Base-by-base conservation (phyloP, 2,888 invertebrate genomes). In the Philopedon plagiatum region DNA sequence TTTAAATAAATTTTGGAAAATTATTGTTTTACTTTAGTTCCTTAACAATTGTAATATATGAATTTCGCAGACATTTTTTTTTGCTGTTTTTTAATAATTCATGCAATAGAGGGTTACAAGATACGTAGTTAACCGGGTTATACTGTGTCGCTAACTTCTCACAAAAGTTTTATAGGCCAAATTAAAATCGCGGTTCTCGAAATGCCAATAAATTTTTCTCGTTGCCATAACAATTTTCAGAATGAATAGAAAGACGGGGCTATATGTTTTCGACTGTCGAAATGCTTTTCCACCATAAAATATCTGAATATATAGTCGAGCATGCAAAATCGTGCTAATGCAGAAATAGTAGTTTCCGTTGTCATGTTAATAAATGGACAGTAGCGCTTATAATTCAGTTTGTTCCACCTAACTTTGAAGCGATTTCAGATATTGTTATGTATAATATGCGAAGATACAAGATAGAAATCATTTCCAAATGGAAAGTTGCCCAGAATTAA, bases 291-390 rank as follows among this genome's bases (percentile, higher is more conserved):
- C 69, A 73, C 75, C 62, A 75, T 77, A 76, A 76, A 78, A 77
- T 74, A 73, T 73, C 75, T 69, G 72, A 76, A 74, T 75, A 76
- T 75, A 77, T 76, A 73, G 72, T 77, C 71, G 67, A 73, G 75
- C 76, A 78, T 76, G 72, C 76, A 77, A 78, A 80, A 77, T 77
- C 76, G 71, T 75, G 74, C 76, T 77, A 77, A 78, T 78, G 74
- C 75, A 74, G 72, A 75, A 76, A 78, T 76, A 75, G 68, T 68
- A 69, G 75, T 64, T 73, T 70, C 75, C 34, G 41, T 65, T 57
- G 60, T 26, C 41, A 32, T 54, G 51, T 18, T 18, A 54, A 54
- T 54, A 9, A 15, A 29, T 13, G 29, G 9, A 32, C 51, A 29
- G 15, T 54, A 18, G 51, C 9, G 51, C 32, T 15, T 29, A 7